Conservation (phyloP, 2,888 invertebrate genomes). For the Dicroscelio sp. region DNA sequence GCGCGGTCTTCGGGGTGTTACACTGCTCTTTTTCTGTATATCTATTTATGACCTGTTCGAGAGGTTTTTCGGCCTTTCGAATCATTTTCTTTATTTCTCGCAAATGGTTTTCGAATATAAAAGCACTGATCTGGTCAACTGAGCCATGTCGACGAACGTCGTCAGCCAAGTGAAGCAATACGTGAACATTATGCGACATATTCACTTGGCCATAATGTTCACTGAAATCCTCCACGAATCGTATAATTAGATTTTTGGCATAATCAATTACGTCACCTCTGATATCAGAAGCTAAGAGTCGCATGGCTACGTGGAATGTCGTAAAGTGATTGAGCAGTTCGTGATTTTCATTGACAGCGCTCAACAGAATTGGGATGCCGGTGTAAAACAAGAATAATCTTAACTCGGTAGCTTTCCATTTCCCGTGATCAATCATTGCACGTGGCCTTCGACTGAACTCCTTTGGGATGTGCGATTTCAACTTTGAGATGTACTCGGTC, state of each 20-base stretch:
- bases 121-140: background rate
- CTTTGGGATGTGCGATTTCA: background rate
- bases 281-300: background rate
- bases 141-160: background rate
- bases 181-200: slow-evolving; percentile 16
- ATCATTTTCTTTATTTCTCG: background rate
- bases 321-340: background rate
- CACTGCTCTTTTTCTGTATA: background rate
- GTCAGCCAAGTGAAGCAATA: background rate
- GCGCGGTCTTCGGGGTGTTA: background rate
- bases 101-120: slow-evolving; percentile 24
- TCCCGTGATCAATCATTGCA: background rate
- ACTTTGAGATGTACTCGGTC: background rate
- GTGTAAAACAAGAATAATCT: background rate
- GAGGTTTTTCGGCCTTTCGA: slow-evolving; percentile 13
- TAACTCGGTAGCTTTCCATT: background rate
- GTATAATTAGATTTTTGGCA: background rate
- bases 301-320: background rate
- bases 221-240: background rate
- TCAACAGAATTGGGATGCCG: background rate
- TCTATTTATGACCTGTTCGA: background rate
- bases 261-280: background rate
- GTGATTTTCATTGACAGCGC: background rate
- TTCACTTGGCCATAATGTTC: background rate
- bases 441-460: background rate